Base-by-base conservation (phyloP, 2,113 vertebrate species). In the Otolemur garnettii region DNA sequence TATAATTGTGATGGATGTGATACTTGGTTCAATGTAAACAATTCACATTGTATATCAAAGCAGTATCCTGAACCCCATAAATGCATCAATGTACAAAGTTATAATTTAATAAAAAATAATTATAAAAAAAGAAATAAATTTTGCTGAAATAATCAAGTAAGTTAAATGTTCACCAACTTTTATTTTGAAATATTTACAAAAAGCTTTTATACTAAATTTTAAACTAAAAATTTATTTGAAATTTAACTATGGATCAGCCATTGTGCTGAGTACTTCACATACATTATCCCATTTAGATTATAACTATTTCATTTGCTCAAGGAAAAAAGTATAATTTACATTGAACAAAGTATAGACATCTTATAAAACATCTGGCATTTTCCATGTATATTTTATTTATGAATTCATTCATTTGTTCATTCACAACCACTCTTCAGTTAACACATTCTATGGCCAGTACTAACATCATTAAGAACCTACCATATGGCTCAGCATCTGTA, bases 201-300 rank as follows among this genome's bases (percentile, higher is more conserved):
- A 85, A 94, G n/a, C 21, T 69, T 97, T 81, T n/a, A 60, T 68
- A 77, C 7, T 19, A 72, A 87, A 50, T 50, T 50, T 8, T 50
- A 50, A 71, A 93, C n/a, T 57, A 95, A 96, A 93, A 95, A 59
- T 17, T 28, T 59, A 81, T 71, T 85, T 85, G 81, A 28, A 91
- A 80, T 22, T 94, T 90, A 93, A 93, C 14, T 87, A 42, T 13
- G 30, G 45, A 1, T 95, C 35, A 86, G 28, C 22, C 59, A 72
- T 14, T 84, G 59, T 87, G 30, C 42, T 92, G 45, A 83, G 38
- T 6, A 59, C n/a, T 88, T 88, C 50, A 64, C 13, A 91, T 81
- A 62, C 12, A 93, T 68, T 77, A 84, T n/a, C 33, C 21, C 60
- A 89, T 45, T 95, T 94, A 87, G 62, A 78, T 96, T 96, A 96